A percentile compares a stretch with the other conserved stretches of the same genome.
phyloP scores from a whole-genome alignment of 2,888 invertebrate species.

The Desoria tigrina region DNA sequence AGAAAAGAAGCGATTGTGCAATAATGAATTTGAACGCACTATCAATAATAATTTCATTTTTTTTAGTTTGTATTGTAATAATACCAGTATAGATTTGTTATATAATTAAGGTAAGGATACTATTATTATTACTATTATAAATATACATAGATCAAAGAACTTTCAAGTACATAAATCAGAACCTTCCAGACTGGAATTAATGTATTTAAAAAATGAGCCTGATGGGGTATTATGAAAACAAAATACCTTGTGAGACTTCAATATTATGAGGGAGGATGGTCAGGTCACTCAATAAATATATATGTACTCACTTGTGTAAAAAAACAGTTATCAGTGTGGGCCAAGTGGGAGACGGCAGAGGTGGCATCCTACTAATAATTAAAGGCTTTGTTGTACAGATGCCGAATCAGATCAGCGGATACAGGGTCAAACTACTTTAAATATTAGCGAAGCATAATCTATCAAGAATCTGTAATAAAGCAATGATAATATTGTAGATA shows the following conservation, averaged over 20 bases:
- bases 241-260: too few relatives aligned
- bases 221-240: too few relatives aligned
- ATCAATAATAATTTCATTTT: slow-evolving; percentile 13
- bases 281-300: too few relatives aligned
- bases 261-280: too few relatives aligned
- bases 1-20: slow-evolving; percentile 20
- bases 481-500: slow-evolving; percentile 1
- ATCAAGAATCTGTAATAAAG: slow-evolving; percentile 6
- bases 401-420: slow-evolving; percentile 19
- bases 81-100: background rate
- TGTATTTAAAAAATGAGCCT: too few relatives aligned
- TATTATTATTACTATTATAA: background rate
- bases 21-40: slow-evolving; percentile 22
- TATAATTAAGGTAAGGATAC: background rate
- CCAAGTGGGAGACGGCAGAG: background rate
- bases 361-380: background rate
- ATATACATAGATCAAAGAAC: background rate
- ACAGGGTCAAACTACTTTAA: slow-evolving; percentile 20
- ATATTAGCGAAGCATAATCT: slow-evolving; percentile 7
- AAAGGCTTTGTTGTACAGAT: slow-evolving; percentile 2
- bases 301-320: slow-evolving; percentile 4
- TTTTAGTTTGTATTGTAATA: background rate
- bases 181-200: slow-evolving; percentile 3
- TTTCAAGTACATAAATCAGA: slow-evolving; percentile 1
- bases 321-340: too few relatives aligned